A percentile compares a stretch with the other conserved stretches of the same genome.
Evolutionary conservation across 1,140 invertebrate species (phyloP).

Genomic region (Drosophila melanogaster): DNA sequence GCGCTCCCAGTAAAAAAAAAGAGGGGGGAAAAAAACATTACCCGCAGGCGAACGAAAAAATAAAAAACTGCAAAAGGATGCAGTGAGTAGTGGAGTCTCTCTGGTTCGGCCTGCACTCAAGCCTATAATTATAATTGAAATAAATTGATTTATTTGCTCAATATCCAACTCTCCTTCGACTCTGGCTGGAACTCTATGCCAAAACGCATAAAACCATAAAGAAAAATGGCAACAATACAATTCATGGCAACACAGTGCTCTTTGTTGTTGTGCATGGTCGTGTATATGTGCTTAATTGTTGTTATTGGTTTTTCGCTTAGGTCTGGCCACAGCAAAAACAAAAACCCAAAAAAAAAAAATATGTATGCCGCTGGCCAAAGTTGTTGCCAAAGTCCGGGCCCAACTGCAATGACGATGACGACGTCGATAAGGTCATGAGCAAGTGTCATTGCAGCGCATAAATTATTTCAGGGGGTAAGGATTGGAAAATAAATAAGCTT

Average conservation of each 20-base stretch:
- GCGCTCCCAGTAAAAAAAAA: conserved; percentile 43
- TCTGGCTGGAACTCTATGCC: conserved; percentile 61
- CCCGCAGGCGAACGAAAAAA: conserved; percentile 25
- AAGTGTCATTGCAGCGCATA: conserved; percentile 81
- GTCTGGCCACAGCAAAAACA: conserved; percentile 23
- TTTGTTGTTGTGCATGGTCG: conserved; percentile 28
- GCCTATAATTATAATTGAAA: conserved; percentile 83
- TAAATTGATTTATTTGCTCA: conserved; percentile 82
- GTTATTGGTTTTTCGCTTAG: conserved; percentile 70
- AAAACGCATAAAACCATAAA: conserved; percentile 83
- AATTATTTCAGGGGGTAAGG: conserved; percentile 61
- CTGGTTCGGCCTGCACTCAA: conserved; percentile 44
- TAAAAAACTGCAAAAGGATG: conserved; percentile 26
- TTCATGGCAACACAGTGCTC: conserved; percentile 33
- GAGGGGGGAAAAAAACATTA: conserved; percentile 23
- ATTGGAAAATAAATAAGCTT: conserved; percentile 42
- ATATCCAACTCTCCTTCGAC: conserved; percentile 37
- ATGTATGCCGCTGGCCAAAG: conserved; percentile 64
- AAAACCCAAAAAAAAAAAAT: conserved; percentile 17
- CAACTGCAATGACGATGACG: conserved; percentile 48
- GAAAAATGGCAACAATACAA: conserved; percentile 82
- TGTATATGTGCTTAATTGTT: conserved; percentile 75
- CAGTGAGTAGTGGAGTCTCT: conserved; percentile 20
- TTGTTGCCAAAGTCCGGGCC: conserved; percentile 29
- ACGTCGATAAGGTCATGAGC: conserved; percentile 80